Evolutionary conservation across 1,140 invertebrate species (phyloP).

Genomic region (Diorhabda elongata): DNA sequence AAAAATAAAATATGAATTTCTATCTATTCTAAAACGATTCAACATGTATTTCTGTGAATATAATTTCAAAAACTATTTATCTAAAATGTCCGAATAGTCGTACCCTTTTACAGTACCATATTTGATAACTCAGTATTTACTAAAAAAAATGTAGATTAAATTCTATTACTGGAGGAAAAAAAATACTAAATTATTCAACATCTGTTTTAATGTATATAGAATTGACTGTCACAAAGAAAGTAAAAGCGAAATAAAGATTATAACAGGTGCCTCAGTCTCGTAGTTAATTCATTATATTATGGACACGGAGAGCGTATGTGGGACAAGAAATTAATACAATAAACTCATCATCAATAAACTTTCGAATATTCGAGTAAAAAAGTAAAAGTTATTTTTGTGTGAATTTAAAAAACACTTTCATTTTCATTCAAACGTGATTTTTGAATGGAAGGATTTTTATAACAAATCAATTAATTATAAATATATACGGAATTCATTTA

Average conservation of each 20-base stretch:
- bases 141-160: too few relatives aligned
- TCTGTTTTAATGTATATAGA: not conserved
- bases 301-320: constrained; percentile 1
- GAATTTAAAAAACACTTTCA: constrained; percentile 10
- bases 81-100: too few relatives aligned
- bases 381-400: constrained; percentile 19
- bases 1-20: too few relatives aligned
- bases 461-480: too few relatives aligned
- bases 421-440: not conserved
- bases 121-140: too few relatives aligned
- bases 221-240: constrained; percentile 23
- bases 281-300: not conserved
- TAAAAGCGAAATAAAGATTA: constrained; percentile 28
- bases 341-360: constrained; percentile 22
- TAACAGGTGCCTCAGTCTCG: constrained; percentile 12
- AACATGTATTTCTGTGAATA: too few relatives aligned
- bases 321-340: constrained; percentile 23
- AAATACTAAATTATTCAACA: not conserved
- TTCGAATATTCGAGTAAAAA: constrained; percentile 17
- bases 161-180: not conserved
- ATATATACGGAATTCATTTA: too few relatives aligned
- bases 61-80: too few relatives aligned
- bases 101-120: too few relatives aligned
- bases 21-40: too few relatives aligned
- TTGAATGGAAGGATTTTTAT: too few relatives aligned